phyloP scores from a whole-genome alignment of 1,140 invertebrate species.

The Scaptomyza hsui region DNA sequence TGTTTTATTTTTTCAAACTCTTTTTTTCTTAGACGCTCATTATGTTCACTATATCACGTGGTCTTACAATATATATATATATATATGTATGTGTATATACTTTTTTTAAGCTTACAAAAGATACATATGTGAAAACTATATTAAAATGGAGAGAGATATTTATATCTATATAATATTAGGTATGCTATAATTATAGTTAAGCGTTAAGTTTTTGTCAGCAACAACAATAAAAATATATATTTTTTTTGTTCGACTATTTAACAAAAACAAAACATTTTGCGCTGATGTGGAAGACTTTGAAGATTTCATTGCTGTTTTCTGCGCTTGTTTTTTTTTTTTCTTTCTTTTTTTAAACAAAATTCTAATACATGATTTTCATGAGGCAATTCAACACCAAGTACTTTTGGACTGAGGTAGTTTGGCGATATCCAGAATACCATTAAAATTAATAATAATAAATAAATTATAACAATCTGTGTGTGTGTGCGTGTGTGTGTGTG shows the following conservation, averaged over 20 bases:
- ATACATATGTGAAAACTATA: slow-evolving; percentile 49
- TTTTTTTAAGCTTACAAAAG: slow-evolving; percentile 60
- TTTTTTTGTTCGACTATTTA: slow-evolving; percentile 8
- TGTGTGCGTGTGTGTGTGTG: slow-evolving; percentile 32
- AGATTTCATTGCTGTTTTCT: slow-evolving; percentile 46
- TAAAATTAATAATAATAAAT: slow-evolving; percentile 71
- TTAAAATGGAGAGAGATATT: slow-evolving; percentile 58
- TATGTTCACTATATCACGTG: slow-evolving; percentile 80
- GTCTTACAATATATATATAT: slow-evolving; percentile 64
- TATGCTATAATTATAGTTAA: slow-evolving; percentile 39
- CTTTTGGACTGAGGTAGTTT: slow-evolving; percentile 78
- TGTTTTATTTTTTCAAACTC: slow-evolving; percentile 54
- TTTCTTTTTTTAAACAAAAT: too few relatives aligned
- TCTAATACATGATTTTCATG: slow-evolving; percentile 67
- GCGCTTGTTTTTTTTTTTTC: slow-evolving; percentile 48
- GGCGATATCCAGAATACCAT: slow-evolving; percentile 71
- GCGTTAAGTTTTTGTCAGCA: slow-evolving; percentile 43
- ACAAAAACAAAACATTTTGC: slow-evolving; percentile 31
- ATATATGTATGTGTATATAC: slow-evolving; percentile 37
- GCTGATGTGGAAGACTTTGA: slow-evolving; percentile 48
- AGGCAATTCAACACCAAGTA: slow-evolving; percentile 81
- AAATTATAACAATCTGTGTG: slow-evolving; percentile 71
- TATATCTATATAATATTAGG: slow-evolving; percentile 36
- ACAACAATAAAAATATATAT: background rate
- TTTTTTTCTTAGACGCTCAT: slow-evolving; percentile 70